Evolutionary conservation across 2,888 invertebrate genomes (phyloP).

Genomic region (Drosophila histrio): DNA sequence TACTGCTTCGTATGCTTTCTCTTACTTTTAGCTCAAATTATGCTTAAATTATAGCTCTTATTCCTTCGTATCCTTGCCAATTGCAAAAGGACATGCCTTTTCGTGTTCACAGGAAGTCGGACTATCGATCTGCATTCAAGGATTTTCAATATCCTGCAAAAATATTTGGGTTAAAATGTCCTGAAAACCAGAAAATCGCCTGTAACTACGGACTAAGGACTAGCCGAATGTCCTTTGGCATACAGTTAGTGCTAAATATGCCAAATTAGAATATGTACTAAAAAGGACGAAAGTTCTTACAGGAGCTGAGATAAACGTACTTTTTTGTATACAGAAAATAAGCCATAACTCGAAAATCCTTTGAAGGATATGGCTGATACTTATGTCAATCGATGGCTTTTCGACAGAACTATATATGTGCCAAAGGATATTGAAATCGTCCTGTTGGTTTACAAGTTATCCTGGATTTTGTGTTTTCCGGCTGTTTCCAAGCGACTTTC

Average conservation of each 20-base stretch:
- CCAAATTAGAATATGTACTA: neutral
- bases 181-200: neutral
- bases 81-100: neutral
- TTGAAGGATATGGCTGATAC: neutral
- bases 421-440: conserved; percentile 1
- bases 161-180: neutral
- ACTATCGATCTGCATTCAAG: neutral
- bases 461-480: neutral
- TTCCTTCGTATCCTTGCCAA: neutral
- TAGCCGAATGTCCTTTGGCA: neutral
- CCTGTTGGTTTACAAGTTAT: neutral
- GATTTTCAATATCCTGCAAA: neutral
- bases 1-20: too few relatives aligned
- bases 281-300: conserved; percentile 7
- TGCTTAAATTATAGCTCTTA: neutral
- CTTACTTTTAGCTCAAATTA: neutral
- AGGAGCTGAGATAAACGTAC: neutral
- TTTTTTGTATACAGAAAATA: neutral
- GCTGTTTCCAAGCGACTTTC: neutral
- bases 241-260: accelerated
- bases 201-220: neutral
- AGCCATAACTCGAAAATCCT: neutral
- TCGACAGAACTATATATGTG: neutral
- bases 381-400: neutral
- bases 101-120: neutral